phyloP scores from a whole-genome alignment of 2,113 vertebrate species.

The Lynx canadensis region DNA sequence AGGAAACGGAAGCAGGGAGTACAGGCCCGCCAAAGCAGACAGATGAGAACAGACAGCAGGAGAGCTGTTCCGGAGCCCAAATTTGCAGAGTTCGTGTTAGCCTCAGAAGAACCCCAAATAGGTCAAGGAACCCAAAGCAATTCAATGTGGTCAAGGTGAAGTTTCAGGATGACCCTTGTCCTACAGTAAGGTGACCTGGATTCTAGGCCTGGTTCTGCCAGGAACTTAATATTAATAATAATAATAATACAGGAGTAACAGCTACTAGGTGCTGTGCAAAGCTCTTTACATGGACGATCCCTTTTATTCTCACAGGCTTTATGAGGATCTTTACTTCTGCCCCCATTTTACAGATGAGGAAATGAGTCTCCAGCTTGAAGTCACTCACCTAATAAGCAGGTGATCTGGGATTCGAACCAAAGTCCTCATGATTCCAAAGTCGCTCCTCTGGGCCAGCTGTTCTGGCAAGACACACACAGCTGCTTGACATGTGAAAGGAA shows the following conservation, averaged over 20 bases:
- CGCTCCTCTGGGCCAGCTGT: neutral
- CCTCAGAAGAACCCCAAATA: neutral
- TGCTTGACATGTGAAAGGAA: neutral
- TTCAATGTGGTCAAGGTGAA: neutral
- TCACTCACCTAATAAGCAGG: neutral
- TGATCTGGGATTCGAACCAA: neutral
- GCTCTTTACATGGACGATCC: neutral
- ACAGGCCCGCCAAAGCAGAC: neutral
- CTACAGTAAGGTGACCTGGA: neutral
- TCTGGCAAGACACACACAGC: neutral
- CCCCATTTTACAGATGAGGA: neutral
- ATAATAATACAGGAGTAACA: neutral
- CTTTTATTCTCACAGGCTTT: neutral
- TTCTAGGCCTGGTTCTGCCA: neutral
- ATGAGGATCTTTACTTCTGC: neutral
- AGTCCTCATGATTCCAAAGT: neutral
- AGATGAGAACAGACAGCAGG: rapidly evolving
- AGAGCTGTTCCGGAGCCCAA: neutral
- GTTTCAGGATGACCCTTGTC: neutral
- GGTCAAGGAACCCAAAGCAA: neutral
- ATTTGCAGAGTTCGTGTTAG: neutral
- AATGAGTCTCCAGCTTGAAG: neutral
- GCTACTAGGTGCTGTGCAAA: neutral
- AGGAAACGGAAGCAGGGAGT: neutral
- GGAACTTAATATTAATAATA: neutral